These are phyloP conservation scores for Matsumyia berberina DNA, from an alignment of 2,888 invertebrate genomes.

Conservation along the genomic window DNA sequence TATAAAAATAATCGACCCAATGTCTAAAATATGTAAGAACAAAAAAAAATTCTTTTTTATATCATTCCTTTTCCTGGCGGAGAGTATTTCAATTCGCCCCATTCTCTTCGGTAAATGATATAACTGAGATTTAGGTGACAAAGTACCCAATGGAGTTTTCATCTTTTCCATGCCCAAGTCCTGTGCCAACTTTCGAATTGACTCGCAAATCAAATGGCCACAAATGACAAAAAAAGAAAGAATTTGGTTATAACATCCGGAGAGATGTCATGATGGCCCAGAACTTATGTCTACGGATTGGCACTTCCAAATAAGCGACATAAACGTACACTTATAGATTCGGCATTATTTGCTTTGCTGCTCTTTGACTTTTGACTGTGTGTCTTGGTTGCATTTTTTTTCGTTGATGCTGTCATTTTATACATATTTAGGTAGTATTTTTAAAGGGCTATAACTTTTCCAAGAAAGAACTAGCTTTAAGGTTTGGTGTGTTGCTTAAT, in stretches of 20 bases:
- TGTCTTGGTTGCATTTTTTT: background rate
- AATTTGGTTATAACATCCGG: constrained; percentile 59
- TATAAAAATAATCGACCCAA: constrained; percentile 32
- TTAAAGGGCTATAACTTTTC: too few species aligned
- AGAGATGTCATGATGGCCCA: constrained; percentile 49
- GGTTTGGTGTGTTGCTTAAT: too few species aligned
- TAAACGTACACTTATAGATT: constrained; percentile 29
- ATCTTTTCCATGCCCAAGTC: constrained; percentile 29
- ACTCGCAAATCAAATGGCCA: constrained; percentile 62
- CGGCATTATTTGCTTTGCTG: constrained; percentile 15
- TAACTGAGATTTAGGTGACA: constrained; percentile 49
- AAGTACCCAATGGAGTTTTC: constrained; percentile 51
- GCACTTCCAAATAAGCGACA: constrained; percentile 44
- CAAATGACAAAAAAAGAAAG: constrained; percentile 55
- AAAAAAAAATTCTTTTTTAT: constrained; percentile 8
- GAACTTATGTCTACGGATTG: constrained; percentile 48
- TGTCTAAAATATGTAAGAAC: constrained; percentile 9
- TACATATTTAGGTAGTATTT: too few species aligned
- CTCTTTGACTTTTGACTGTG: background rate
- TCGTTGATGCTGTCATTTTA: background rate
- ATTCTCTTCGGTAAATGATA: constrained; percentile 20
- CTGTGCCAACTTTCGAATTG: constrained; percentile 62
- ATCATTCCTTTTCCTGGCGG: constrained; percentile 12
- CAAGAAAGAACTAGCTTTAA: too few species aligned
- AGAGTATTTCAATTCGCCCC: constrained; percentile 22